Conservation (phyloP, 1,140 invertebrate species). For the Steinernema khuongi region DNA sequence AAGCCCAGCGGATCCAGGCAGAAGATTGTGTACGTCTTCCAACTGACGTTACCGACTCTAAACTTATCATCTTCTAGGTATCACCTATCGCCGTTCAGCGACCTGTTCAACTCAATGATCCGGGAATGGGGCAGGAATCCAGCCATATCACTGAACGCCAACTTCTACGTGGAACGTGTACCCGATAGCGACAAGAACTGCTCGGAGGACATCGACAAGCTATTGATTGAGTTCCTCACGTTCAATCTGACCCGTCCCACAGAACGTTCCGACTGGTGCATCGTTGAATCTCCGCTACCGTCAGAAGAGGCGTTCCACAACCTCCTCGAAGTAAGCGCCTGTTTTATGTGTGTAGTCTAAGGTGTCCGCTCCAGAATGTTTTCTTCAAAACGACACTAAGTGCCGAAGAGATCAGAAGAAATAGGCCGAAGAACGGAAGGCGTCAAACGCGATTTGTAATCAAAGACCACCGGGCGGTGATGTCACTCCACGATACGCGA, state of each 20-base stretch:
- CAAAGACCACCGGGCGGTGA: background rate
- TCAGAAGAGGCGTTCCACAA: background rate
- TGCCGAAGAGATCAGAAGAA: background rate
- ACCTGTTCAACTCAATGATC: background rate
- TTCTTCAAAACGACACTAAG: background rate
- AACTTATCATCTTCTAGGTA: background rate
- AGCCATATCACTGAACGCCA: background rate
- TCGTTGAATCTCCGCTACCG: background rate
- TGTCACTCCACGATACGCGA: background rate
- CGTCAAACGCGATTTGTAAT: constrained; percentile 1
- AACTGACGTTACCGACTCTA: background rate
- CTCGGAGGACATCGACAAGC: background rate
- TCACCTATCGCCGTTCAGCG: background rate
- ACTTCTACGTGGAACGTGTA: background rate
- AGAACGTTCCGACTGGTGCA: background rate
- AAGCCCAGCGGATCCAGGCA: background rate
- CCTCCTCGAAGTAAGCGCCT: background rate
- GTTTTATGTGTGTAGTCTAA: background rate
- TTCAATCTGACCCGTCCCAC: background rate
- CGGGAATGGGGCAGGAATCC: background rate
- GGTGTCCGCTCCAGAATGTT: background rate
- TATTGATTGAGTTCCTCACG: background rate
- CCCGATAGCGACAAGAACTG: background rate
- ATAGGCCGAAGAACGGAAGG: background rate
- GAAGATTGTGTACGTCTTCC: background rate